phyloP scores from a whole-genome alignment of 2,888 invertebrate genomes.

The Griposia aprilina region DNA sequence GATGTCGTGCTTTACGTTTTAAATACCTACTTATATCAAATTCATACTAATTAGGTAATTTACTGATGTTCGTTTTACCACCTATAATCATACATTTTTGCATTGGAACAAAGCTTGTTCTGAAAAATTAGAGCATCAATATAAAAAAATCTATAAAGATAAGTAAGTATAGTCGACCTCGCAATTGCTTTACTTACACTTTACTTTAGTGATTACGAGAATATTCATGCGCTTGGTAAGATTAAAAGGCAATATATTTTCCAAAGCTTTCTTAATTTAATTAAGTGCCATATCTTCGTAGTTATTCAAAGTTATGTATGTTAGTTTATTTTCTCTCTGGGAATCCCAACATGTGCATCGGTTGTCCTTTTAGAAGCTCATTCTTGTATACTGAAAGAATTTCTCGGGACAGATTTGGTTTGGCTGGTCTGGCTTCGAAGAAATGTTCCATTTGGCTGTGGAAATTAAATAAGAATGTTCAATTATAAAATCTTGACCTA shows the following conservation, averaged over 20 bases:
- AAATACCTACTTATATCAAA: neutral
- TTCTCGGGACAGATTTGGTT: conserved; percentile 86
- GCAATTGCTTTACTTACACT: neutral
- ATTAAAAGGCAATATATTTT: conserved; percentile 29
- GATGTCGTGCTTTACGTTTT: conserved; percentile 1
- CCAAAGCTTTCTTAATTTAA: conserved; percentile 12
- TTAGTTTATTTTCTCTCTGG: conserved; percentile 80
- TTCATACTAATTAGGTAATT: neutral
- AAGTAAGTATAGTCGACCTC: neutral
- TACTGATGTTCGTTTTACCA: neutral
- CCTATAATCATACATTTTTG: neutral
- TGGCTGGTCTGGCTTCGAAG: conserved; percentile 86
- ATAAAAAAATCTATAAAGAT: neutral
- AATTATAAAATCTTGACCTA: neutral
- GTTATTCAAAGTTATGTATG: conserved; percentile 26
- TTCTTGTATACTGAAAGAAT: conserved; percentile 88
- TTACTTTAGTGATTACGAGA: too few relatives aligned
- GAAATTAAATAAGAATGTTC: conserved; percentile 19
- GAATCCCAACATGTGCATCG: conserved; percentile 81
- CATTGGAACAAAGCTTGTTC: neutral
- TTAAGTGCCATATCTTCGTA: conserved; percentile 57
- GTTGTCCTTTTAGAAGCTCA: conserved; percentile 85
- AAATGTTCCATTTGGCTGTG: conserved; percentile 88
- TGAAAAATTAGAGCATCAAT: conserved; percentile 1
- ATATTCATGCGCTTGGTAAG: neutral